A percentile compares a stretch with the other conserved stretches of the same genome.
Evolutionary conservation across 2,888 invertebrate genomes (phyloP).

Genomic region (Drosophila affinis): DNA sequence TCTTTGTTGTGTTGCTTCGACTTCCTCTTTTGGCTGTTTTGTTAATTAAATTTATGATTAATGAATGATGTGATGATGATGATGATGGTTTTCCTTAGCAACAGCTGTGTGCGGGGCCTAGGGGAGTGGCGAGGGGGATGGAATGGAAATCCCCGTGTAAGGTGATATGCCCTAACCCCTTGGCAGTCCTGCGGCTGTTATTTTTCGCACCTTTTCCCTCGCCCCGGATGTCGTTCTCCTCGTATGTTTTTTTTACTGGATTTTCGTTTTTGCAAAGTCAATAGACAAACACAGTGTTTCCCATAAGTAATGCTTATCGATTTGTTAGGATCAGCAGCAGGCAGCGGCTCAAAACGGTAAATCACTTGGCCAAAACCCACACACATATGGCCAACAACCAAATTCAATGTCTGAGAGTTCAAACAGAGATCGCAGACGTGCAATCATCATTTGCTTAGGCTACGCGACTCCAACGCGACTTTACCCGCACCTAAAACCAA

Average conservation of each 20-base stretch:
- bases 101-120: conserved; percentile 58
- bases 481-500: conserved; percentile 41
- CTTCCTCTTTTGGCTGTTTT: conserved; percentile 48
- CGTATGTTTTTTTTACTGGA: conserved; percentile 16
- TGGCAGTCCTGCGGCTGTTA: conserved; percentile 15
- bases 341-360: conserved; percentile 53
- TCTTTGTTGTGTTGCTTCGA: conserved; percentile 41
- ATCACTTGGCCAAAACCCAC: conserved; percentile 58
- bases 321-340: conserved; percentile 60
- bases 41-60: conserved; percentile 78
- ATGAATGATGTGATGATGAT: conserved; percentile 52
- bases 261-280: conserved; percentile 52
- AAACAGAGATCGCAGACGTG: conserved; percentile 49
- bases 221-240: neutral
- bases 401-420: conserved; percentile 16
- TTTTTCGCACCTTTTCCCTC: conserved; percentile 35
- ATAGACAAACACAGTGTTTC: neutral
- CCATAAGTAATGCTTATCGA: conserved; percentile 58
- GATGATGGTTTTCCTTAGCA: conserved; percentile 50
- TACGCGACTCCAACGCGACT: conserved; percentile 29
- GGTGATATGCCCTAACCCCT: conserved; percentile 70
- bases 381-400: conserved; percentile 22
- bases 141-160: conserved; percentile 44
- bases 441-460: conserved; percentile 46
- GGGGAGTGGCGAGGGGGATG: neutral